phyloP scores from a whole-genome alignment of 1,140 invertebrate genomes.

The Aphaenogaster ashmeadi region DNA sequence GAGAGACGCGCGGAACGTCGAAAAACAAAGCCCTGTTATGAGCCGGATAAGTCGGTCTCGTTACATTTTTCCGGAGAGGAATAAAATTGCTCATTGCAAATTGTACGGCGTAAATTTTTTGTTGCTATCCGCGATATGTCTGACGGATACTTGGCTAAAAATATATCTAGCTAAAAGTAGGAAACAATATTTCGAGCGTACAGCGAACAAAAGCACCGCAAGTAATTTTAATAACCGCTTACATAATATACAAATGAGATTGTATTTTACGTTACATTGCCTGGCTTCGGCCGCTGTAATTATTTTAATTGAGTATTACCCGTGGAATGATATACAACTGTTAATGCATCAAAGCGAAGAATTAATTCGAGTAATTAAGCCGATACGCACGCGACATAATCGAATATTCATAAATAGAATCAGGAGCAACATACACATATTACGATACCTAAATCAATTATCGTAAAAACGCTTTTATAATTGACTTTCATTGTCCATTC shows the following conservation, averaged over 20 bases:
- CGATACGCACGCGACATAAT: constrained; percentile 41
- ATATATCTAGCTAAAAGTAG: constrained; percentile 10
- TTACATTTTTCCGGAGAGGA: constrained; percentile 25
- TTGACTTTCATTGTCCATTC: constrained; percentile 27
- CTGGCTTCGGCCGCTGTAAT: constrained; percentile 31
- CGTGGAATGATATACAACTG: constrained; percentile 54
- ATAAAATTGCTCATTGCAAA: constrained; percentile 21
- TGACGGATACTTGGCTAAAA: background rate
- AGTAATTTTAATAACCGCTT: constrained; percentile 58
- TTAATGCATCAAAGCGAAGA: constrained; percentile 61
- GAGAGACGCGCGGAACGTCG: constrained; percentile 11
- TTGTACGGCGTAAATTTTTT: background rate
- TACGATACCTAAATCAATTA: constrained; percentile 31
- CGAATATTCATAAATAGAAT: constrained; percentile 52
- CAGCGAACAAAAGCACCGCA: constrained; percentile 26
- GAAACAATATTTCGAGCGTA: constrained; percentile 19
- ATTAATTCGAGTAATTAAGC: constrained; percentile 62
- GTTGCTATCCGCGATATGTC: background rate
- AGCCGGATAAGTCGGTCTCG: constrained; percentile 4
- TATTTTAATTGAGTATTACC: constrained; percentile 59
- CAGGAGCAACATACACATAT: background rate
- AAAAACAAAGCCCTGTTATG: constrained; percentile 22
- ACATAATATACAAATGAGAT: constrained; percentile 38
- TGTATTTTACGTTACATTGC: constrained; percentile 40
- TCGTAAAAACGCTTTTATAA: constrained; percentile 38